Evolutionary conservation across 2,888 invertebrate species (phyloP).

Genomic region (Tipula confusa): DNA sequence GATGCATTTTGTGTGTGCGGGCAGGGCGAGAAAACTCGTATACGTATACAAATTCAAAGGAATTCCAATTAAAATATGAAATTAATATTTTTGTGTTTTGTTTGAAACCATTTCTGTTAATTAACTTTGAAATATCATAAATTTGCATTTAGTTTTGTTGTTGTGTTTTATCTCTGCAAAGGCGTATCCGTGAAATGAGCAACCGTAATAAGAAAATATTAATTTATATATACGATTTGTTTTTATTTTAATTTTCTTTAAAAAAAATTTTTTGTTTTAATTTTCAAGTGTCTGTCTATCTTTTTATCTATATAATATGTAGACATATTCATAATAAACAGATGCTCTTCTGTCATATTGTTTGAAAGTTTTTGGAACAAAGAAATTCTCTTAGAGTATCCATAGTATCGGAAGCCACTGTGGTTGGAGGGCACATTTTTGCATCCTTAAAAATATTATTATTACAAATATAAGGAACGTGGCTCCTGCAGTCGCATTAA

Average conservation of each 20-base stretch:
- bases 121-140: constrained; percentile 25
- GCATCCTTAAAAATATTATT: too few species aligned
- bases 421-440: too few species aligned
- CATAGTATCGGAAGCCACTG: too few species aligned
- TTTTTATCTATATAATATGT: background rate
- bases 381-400: background rate
- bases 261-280: background rate
- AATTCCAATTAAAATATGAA: constrained; percentile 9
- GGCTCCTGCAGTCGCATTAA: too few species aligned
- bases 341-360: background rate
- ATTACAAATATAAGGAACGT: too few species aligned
- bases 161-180: background rate
- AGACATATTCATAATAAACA: background rate
- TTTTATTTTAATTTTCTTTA: background rate
- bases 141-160: background rate
- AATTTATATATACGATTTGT: background rate
- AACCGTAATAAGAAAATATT: constrained; percentile 6
- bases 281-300: constrained; percentile 25
- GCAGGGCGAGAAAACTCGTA: too few species aligned
- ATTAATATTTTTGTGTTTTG: constrained; percentile 16
- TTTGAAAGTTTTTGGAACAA: background rate
- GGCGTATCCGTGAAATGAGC: background rate
- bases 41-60: too few species aligned
- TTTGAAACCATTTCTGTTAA: background rate
- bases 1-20: background rate